Percentiles rank a stretch among this genome's conserved stretches.
Conservation (phyloP, 2,888 invertebrate species). For the Hydrotaea diabolus region DNA sequence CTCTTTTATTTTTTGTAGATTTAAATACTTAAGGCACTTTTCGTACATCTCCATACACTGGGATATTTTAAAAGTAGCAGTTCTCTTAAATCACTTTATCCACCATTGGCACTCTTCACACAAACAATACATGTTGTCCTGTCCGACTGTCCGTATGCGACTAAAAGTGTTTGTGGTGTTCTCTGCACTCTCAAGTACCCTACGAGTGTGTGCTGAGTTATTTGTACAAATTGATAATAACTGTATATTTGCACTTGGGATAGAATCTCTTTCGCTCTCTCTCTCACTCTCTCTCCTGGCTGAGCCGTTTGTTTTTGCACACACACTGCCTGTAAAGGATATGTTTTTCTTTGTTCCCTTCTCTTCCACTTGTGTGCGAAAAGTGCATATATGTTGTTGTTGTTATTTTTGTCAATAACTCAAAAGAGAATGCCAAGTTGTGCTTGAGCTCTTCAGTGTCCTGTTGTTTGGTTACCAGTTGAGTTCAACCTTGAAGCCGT, state of each 20-base stretch:
- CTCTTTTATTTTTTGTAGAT: no score
- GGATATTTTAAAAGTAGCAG: no score
- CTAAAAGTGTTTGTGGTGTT: conserved; percentile 10
- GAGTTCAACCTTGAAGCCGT: conserved; percentile 17
- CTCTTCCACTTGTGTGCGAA: not conserved
- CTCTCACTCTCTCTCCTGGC: no score
- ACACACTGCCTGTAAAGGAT: conserved; percentile 8
- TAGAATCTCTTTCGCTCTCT: no score
- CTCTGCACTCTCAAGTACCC: conserved; percentile 12
- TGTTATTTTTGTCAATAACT: not conserved
- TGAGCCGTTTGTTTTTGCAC: not conserved
- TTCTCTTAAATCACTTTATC: not conserved
- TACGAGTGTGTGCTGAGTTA: conserved; percentile 16
- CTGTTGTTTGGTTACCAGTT: not conserved
- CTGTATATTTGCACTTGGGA: conserved; percentile 31
- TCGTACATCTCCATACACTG: no score
- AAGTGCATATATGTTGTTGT: no score
- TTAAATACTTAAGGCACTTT: no score
- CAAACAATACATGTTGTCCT: conserved; percentile 25
- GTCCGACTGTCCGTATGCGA: not conserved
- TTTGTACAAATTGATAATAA: conserved; percentile 37
- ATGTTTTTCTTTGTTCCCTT: not conserved
- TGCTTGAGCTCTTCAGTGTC: not conserved
- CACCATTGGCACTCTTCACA: not conserved
- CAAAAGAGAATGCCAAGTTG: not conserved